These are phyloP conservation scores for Phodopus roborovskii DNA, from an alignment of 2,113 vertebrate genomes.

Conservation along the genomic window DNA sequence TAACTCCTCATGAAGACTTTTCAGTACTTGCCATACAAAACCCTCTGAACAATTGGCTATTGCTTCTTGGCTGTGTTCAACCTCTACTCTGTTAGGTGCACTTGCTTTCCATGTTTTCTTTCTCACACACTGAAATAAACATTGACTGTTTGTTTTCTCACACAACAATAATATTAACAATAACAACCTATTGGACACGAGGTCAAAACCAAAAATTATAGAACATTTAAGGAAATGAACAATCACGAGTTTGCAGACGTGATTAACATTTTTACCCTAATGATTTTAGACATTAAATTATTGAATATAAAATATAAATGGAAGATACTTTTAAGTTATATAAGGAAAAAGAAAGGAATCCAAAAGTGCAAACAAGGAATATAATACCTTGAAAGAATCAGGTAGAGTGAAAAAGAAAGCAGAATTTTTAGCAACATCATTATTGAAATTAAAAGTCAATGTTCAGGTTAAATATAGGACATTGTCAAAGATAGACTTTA, in stretches of 20 bases:
- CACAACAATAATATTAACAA: too few species aligned
- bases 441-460: constrained; percentile 12
- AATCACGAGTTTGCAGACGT: neutral
- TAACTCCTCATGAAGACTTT: neutral
- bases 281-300: constrained; percentile 14
- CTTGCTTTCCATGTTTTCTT: neutral
- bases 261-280: neutral
- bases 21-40: neutral
- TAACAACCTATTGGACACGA: neutral
- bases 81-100: neutral
- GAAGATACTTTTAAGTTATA: neutral
- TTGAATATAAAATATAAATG: neutral
- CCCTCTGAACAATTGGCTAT: neutral
- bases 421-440: constrained; percentile 20
- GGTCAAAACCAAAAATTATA: neutral
- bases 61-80: neutral
- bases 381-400: neutral
- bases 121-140: neutral
- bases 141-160: neutral
- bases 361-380: neutral
- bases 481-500: neutral
- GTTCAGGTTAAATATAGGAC: neutral
- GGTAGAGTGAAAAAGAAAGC: neutral
- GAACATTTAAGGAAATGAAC: neutral
- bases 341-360: neutral